Evolutionary conservation across 2,888 invertebrate species (phyloP).

Genomic region (Thyatira batis): DNA sequence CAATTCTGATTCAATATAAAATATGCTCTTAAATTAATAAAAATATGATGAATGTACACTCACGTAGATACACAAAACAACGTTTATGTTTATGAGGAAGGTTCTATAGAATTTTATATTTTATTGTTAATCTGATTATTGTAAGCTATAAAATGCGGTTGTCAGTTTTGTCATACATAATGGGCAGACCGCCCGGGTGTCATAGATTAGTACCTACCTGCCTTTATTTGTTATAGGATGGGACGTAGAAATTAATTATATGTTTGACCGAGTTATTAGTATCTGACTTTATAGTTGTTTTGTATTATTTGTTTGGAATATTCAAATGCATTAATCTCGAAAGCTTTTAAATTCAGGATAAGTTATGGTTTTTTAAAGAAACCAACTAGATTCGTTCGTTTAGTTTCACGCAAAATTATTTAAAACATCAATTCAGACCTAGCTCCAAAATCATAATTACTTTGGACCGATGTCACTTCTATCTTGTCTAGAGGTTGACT

Average conservation of each 20-base stretch:
- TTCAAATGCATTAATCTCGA: too few species aligned
- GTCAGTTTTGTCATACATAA: constrained; percentile 47
- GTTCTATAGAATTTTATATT: constrained; percentile 37
- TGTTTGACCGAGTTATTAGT: constrained; percentile 9
- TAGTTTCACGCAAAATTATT: not conserved
- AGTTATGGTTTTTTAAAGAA: too few species aligned
- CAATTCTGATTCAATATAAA: not conserved
- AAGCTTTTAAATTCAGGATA: too few species aligned
- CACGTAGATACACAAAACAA: constrained; percentile 9
- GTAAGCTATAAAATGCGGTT: constrained; percentile 45
- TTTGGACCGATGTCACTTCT: not conserved
- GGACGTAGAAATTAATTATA: constrained; percentile 27
- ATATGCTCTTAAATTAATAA: not conserved
- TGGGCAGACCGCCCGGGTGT: constrained; percentile 50
- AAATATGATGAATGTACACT: not conserved
- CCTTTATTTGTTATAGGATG: constrained; percentile 33
- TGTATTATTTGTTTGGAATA: too few species aligned
- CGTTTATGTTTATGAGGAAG: constrained; percentile 24
- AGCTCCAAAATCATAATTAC: not conserved
- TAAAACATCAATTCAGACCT: too few species aligned
- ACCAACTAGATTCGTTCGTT: too few species aligned
- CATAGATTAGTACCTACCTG: constrained; percentile 32
- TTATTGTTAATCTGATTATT: constrained; percentile 60
- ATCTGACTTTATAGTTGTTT: too few species aligned
- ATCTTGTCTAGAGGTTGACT: not conserved